Base-by-base conservation (phyloP, 2,797 vertebrate species). In the Brachyalestes nurse region DNA sequence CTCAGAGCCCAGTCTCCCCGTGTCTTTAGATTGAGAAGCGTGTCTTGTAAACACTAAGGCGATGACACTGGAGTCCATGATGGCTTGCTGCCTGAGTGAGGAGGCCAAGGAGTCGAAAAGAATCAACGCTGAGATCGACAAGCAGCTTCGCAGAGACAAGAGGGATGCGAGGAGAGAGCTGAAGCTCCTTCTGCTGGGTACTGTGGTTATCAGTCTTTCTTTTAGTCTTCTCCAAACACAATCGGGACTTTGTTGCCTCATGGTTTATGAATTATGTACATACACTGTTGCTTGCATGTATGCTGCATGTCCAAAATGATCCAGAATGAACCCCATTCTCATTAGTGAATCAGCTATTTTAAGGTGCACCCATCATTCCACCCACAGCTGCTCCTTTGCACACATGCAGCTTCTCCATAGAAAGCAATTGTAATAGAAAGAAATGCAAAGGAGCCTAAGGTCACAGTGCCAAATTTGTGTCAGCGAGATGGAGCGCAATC, bases 51-150 rank as follows among this genome's bases (percentile, higher is more conserved):
- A 75, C 79, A 77, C 92, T 92, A 95, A 92, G 93, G 96, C 93
- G 94, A 98, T 99, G 97, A 98, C 97, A 95, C 94, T 98, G 95
- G 97, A 97, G 92, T 97, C 97, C 95, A 97, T 97, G 96, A 98
- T 98, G 97, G 97, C 97, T 94, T 99, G 97, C 94, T 99, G 97
- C 96, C 95, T 99, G 93, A 99, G 96, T 91, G 97, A 99, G 90
- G 97, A 99, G 96, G 97, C 96, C 93, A 99, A 98, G 94, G 97
- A 99, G 94, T 98, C 97, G 89, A 99, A 98, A 90, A 94, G 97
- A 89, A 99, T 99, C 95, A 99, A 99, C 93, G 93, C 96, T 4
- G 97, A 99, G 95, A 99, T 98, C 93, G 97, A 99, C 91, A 98
- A 97, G 89, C 97, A 99, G 89, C 96, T 99, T 82, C 95, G 96